Conservation (phyloP, 2,113 vertebrate species). For the Tachycineta bicolor region DNA sequence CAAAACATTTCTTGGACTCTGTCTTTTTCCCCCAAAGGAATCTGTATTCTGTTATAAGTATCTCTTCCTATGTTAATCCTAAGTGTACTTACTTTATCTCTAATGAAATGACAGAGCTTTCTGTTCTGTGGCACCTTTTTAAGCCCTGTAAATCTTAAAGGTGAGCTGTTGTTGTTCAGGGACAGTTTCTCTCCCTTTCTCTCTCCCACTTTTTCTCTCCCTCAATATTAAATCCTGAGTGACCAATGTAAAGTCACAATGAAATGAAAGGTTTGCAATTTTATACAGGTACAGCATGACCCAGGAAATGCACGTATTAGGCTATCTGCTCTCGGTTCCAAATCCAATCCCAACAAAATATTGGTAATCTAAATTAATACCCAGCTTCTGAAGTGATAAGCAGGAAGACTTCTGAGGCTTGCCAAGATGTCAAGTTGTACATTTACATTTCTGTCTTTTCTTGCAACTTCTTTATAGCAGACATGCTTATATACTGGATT, state of each 20-base stretch:
- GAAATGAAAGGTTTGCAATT: neutral
- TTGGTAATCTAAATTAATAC: neutral
- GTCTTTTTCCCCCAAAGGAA: neutral
- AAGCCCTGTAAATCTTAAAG: neutral
- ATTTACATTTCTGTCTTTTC: neutral
- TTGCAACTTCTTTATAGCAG: neutral
- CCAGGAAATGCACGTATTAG: neutral
- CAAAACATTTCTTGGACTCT: neutral
- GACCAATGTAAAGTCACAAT: neutral
- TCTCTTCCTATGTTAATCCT: neutral
- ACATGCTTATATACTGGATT: rapidly evolving
- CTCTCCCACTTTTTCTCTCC: neutral
- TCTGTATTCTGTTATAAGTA: neutral
- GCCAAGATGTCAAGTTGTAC: neutral
- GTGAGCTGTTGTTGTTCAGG: neutral
- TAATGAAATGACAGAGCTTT: neutral
- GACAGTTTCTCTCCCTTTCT: neutral
- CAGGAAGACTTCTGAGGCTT: neutral
- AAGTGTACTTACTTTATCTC: neutral
- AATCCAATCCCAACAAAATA: neutral
- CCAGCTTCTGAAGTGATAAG: neutral
- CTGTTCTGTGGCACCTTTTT: neutral
- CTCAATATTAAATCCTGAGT: neutral
- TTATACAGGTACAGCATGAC: neutral
- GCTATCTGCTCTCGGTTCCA: neutral